Evolutionary conservation across 2,888 invertebrate genomes (phyloP), one percentile per base, ranked within the genome.

Genomic region (Nysson spinosus): DNA sequence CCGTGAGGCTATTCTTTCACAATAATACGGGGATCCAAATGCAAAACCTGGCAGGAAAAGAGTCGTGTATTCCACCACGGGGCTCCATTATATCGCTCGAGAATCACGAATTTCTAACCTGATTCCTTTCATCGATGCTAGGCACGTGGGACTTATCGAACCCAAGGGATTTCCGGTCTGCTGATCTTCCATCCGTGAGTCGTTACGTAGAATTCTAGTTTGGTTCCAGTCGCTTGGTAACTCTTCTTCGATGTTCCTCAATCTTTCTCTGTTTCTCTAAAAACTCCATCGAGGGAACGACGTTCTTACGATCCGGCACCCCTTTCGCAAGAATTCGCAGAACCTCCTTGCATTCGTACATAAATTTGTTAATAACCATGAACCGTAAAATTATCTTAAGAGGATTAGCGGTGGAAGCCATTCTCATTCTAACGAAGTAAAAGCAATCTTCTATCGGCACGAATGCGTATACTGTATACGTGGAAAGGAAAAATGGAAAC

Each of bases 201-300:
- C 51, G 74, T 72, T 73, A 68, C 72, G 72, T 54, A 56, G 76
- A 75, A 79, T 79, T 81, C 79, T 74, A 72, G 61, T 72, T 73
- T 44, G 78, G 79, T 81, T 81, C 81, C 79, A 78, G 71, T 74
- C 73, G 79, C 78, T 78, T 71, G 70, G 72, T 50, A 66, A 75
- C 69, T 49, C 49, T 50, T 54, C 60, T 35, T 28, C 55, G 12
- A 4, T 24, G 37, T 46, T 46, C 50, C 63, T 11, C 12, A n/a
- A 6, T 54, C 50, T 12, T 1, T 35, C 34, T 49, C 28, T 47
- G 35, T n/a, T n/a, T n/a, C n/a, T n/a, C n/a, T n/a, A n/a, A n/a
- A n/a, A n/a, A n/a, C n/a, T n/a, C n/a, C n/a, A n/a, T n/a, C n/a
- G n/a, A n/a, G n/a, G n/a, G n/a, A n/a, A n/a, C 26, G 4, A 19